Conservation (phyloP, 2,113 vertebrate genomes). For the Phaethon lepturus region DNA sequence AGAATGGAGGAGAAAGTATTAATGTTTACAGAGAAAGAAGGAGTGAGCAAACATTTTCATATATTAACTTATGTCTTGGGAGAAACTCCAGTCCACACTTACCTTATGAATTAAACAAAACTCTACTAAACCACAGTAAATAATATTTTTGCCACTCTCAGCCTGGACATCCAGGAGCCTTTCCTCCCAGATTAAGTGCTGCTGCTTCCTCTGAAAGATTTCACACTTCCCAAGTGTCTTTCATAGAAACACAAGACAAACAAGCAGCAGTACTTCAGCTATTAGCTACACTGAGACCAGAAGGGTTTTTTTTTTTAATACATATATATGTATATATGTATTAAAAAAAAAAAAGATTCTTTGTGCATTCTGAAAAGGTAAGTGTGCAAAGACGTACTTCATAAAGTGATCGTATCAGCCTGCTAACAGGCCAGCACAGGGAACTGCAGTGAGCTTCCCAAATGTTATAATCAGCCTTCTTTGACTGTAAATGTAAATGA, state of each 20-base stretch:
- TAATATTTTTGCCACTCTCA: background rate
- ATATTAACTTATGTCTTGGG: background rate
- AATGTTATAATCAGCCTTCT: background rate
- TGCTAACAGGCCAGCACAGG: background rate
- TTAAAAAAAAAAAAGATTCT: background rate
- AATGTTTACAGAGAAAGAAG: background rate
- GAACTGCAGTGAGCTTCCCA: background rate
- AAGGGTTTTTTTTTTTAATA: background rate
- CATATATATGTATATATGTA: too few relatives aligned
- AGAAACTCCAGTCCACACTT: background rate
- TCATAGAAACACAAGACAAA: background rate
- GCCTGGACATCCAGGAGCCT: background rate
- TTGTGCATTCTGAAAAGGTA: background rate
- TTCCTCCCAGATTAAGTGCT: background rate
- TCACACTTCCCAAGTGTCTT: background rate
- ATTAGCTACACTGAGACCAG: background rate
- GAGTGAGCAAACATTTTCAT: background rate
- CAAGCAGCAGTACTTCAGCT: background rate
- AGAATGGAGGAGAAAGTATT: background rate
- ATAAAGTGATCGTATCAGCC: background rate
- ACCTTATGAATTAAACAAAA: background rate
- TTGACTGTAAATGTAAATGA: background rate
- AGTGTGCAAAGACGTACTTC: background rate
- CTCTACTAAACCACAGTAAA: background rate
- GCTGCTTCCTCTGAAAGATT: background rate